Conservation (phyloP, 2,113 vertebrate species). For the Xenus cinereus region DNA sequence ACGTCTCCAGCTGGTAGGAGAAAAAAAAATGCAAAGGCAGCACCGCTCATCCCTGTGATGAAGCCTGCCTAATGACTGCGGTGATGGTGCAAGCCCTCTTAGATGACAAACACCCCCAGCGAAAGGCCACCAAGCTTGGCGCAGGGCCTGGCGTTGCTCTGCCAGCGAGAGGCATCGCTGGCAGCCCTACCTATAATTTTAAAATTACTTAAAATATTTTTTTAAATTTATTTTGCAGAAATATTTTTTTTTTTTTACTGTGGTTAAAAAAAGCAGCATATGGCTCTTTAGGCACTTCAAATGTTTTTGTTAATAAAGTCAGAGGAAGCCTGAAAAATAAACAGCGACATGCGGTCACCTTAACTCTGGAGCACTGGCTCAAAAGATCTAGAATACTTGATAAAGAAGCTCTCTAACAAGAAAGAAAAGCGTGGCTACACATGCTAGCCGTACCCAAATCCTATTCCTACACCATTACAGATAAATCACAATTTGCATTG, state of each 20-base stretch:
- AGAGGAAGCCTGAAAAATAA: slow-evolving; percentile 50
- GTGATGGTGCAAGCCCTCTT: neutral
- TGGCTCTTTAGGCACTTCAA: neutral
- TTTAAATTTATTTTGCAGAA: neutral
- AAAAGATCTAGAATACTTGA: neutral
- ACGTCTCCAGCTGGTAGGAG: neutral
- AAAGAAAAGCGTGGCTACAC: neutral
- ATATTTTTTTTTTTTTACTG: neutral
- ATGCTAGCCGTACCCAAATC: neutral
- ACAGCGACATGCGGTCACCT: slow-evolving; percentile 5
- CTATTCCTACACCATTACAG: neutral
- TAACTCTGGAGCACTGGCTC: neutral
- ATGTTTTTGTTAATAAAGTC: slow-evolving; percentile 31
- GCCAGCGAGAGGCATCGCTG: neutral
- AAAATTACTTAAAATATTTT: neutral
- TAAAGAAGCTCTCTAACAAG: neutral
- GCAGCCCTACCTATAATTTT: neutral
- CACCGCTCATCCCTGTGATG: neutral
- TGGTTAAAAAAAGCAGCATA: neutral
- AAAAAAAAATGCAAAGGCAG: neutral
- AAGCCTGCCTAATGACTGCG: neutral
- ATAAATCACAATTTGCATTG: neutral
- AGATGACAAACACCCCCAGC: neutral
- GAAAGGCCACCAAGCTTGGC: neutral
- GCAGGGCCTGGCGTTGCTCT: neutral